These are phyloP conservation scores for Poeciliopsis paucimaculata DNA, from an alignment of 2,797 vertebrate genomes.

Conservation along the genomic window DNA sequence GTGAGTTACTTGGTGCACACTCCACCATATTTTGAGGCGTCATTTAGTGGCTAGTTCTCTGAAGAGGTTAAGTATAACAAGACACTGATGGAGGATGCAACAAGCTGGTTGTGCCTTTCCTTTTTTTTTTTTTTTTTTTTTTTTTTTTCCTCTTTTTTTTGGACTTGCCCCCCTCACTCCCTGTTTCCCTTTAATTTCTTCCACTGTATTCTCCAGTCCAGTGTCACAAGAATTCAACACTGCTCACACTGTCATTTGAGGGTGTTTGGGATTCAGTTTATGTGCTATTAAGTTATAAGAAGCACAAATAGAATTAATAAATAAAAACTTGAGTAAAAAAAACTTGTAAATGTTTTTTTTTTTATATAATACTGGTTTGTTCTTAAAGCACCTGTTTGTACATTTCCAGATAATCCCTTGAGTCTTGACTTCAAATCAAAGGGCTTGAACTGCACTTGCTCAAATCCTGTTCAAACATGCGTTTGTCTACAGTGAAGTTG, in stretches of 20 bases:
- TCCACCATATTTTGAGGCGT: conserved; percentile 40
- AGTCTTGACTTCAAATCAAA: background rate
- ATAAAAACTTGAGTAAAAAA: conserved; percentile 81
- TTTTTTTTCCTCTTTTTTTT: conserved; percentile 1
- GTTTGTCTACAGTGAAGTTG: background rate
- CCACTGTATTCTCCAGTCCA: conserved; percentile 56
- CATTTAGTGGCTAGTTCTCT: conserved; percentile 47
- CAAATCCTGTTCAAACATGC: background rate
- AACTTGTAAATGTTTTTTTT: conserved; percentile 19
- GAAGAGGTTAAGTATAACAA: conserved; percentile 57
- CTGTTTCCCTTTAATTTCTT: conserved; percentile 13
- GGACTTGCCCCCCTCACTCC: background rate
- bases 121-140: conserved; percentile 10
- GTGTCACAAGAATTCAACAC: conserved; percentile 68
- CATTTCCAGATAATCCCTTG: background rate
- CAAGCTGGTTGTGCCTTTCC: conserved; percentile 81
- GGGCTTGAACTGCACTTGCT: background rate
- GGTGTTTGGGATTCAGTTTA: conserved; percentile 79
- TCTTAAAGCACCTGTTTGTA: background rate
- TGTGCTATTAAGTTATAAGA: conserved; percentile 83
- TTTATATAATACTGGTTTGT: background rate
- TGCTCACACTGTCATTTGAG: conserved; percentile 73
- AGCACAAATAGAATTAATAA: conserved; percentile 83
- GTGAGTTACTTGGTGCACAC: conserved; percentile 36
- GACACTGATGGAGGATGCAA: conserved; percentile 62